These are phyloP conservation scores for Cladorhizidae sp. DNA, from an alignment of 37 sponge, comb jelly and placozoan species.

Conservation along the genomic window DNA sequence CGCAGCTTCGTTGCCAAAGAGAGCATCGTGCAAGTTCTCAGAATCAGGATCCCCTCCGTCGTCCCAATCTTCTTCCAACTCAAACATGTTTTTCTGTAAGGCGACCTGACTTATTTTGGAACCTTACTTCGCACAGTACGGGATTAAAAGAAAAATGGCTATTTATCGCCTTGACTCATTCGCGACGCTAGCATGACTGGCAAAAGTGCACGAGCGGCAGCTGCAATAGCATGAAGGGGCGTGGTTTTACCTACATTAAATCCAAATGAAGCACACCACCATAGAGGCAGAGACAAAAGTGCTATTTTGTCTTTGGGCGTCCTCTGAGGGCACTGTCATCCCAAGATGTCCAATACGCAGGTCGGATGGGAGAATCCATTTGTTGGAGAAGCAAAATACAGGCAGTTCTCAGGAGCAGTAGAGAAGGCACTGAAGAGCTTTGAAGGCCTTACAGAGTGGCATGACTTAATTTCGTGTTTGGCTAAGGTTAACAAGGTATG, in stretches of 20 bases:
- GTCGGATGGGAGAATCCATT: constrained; percentile 36
- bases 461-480: constrained; percentile 84
- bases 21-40: not conserved
- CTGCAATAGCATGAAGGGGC: no score
- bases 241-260: not conserved
- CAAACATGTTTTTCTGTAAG: constrained; percentile 1
- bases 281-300: not conserved
- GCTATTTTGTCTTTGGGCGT: no score
- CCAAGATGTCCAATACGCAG: constrained; percentile 17
- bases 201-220: no score
- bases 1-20: constrained; percentile 7
- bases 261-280: constrained; percentile 16
- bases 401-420: constrained; percentile 63
- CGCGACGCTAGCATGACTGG: no score
- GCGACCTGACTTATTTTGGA: not conserved
- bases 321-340: not conserved
- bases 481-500: constrained; percentile 78
- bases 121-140: no score
- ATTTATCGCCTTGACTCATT: no score
- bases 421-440: constrained; percentile 85
- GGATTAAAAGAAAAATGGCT: no score
- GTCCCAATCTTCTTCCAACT: constrained; percentile 2
- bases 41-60: not conserved
- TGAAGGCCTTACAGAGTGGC: constrained; percentile 90
- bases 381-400: constrained; percentile 73